phyloP scores from a whole-genome alignment of 1,140 invertebrate genomes.

The Pseudachorutes palmiensis region DNA sequence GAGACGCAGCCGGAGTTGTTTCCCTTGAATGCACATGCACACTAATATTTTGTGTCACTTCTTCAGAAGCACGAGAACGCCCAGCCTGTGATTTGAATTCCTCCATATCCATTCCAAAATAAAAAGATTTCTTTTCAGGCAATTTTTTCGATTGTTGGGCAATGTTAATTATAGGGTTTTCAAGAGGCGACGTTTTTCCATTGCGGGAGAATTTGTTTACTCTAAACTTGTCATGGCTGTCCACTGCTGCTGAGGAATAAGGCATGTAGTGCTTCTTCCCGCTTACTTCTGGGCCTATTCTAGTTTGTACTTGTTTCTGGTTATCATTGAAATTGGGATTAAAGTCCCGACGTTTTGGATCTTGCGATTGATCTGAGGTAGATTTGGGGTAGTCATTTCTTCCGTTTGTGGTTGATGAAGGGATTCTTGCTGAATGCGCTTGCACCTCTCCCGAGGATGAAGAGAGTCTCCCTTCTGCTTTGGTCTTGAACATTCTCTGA shows the following conservation, averaged over 20 bases:
- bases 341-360: neutral
- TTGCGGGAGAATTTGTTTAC: too few species aligned
- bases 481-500: constrained; percentile 58
- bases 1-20: neutral
- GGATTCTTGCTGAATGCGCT: neutral
- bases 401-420: neutral
- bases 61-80: neutral
- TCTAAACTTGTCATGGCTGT: too few species aligned
- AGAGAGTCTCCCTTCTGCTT: constrained; percentile 49
- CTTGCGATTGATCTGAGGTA: neutral
- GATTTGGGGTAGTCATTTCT: constrained; percentile 13
- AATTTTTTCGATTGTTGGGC: too few species aligned
- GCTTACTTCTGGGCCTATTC: too few species aligned
- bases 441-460: constrained; percentile 4
- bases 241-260: too few species aligned
- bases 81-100: constrained; percentile 22
- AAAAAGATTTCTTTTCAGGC: constrained; percentile 56
- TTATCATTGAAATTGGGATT: too few species aligned
- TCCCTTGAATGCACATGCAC: neutral
- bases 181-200: too few species aligned
- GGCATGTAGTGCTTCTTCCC: too few species aligned
- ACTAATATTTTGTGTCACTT: neutral
- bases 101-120: constrained; percentile 63
- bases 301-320: too few species aligned
- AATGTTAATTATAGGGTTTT: too few species aligned